A percentile compares a stretch with the other conserved stretches of the same genome.
Conservation (phyloP, 2,797 vertebrate genomes). For the Stomatorhinus walkeri region DNA sequence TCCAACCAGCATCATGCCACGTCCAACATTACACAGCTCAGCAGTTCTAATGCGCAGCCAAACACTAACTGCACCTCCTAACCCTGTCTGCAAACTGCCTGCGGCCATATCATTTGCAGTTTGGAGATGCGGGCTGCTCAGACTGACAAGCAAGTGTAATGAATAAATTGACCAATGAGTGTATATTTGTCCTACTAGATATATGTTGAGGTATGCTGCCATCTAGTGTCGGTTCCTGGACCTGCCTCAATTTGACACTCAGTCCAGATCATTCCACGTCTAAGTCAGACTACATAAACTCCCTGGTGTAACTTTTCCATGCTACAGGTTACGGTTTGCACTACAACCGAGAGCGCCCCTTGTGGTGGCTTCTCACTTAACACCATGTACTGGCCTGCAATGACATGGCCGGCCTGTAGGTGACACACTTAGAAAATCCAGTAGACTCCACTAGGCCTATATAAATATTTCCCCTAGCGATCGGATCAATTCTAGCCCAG, state of each 20-base stretch:
- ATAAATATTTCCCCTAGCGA: neutral
- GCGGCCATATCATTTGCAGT: neutral
- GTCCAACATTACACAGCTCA: neutral
- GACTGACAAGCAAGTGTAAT: neutral
- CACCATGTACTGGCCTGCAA: neutral
- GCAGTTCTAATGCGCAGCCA: neutral
- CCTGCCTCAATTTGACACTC: neutral
- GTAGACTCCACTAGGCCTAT: neutral
- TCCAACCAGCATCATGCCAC: neutral
- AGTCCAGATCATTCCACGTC: neutral
- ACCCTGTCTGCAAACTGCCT: neutral
- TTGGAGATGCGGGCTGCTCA: neutral
- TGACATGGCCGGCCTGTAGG: neutral
- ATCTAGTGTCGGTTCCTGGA: neutral
- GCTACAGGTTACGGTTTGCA: neutral
- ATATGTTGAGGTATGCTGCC: neutral
- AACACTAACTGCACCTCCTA: neutral
- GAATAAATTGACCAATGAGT: neutral
- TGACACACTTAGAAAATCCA: neutral
- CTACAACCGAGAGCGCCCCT: neutral
- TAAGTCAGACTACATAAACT: neutral
- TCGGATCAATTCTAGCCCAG: neutral
- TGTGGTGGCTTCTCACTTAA: neutral
- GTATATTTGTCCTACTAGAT: neutral
- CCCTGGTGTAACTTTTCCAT: neutral